These are phyloP conservation scores for Neoniphon sammara DNA, from an alignment of 2,797 vertebrate genomes.

Conservation along the genomic window DNA sequence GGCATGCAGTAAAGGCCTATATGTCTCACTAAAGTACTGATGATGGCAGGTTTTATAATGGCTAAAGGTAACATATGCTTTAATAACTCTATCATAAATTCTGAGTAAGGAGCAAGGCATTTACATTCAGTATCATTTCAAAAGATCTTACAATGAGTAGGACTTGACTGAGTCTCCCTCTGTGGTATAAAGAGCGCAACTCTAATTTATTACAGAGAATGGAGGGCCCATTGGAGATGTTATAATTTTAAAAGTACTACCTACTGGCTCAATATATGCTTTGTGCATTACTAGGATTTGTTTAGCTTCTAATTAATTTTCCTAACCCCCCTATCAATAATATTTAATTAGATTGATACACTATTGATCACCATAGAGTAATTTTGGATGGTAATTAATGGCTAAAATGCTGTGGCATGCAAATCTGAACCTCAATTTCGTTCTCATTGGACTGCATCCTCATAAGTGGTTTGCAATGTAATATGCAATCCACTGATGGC, in stretches of 20 bases:
- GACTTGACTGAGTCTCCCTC: conserved; percentile 5
- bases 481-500: conserved; percentile 82
- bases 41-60: conserved; percentile 39
- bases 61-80: conserved; percentile 34
- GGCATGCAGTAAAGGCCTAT: conserved; percentile 20
- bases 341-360: conserved; percentile 78
- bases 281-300: conserved; percentile 31
- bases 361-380: conserved; percentile 75
- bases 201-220: conserved; percentile 28
- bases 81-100: conserved; percentile 20
- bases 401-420: conserved; percentile 76
- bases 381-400: conserved; percentile 73
- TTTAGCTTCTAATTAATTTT: conserved; percentile 70
- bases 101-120: neutral
- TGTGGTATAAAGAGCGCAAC: neutral
- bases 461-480: conserved; percentile 81
- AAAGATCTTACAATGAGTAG: conserved; percentile 1
- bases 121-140: conserved; percentile 12
- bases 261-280: conserved; percentile 20
- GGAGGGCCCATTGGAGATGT: conserved; percentile 32
- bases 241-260: conserved; percentile 47
- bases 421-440: conserved; percentile 76
- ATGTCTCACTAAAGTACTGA: conserved; percentile 22
- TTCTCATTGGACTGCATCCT: conserved; percentile 74
- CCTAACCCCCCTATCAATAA: conserved; percentile 68